Evolutionary conservation across 2,113 vertebrate species (phyloP), one percentile per base, ranked within the genome.

Genomic region (Mungos mungo): DNA sequence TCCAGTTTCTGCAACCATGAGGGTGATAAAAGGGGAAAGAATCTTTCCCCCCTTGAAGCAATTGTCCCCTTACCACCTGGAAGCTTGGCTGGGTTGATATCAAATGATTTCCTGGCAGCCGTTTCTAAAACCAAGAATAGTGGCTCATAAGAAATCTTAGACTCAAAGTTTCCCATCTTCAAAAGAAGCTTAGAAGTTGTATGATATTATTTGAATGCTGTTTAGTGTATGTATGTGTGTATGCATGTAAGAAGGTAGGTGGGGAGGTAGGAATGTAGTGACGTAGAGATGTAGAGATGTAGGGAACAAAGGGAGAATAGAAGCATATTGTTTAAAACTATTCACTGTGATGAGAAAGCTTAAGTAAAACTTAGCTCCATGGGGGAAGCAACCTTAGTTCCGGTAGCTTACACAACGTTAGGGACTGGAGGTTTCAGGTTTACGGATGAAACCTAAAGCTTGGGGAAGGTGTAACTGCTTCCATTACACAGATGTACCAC

Each of bases 271-370:
- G 52, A 16, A 54, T 15, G 52, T 18, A 54, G 52, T 1, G 52
- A 15, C 21, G 57, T 57, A 57, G 19, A 19, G 54, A 60, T 60
- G 21, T 60, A 60, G 21, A 21, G 57, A 60, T 60, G 21, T 88
- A 65, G 57, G 25, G 13, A 81, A 52, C 77, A 79, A 87, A 81
- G 38, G 52, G 4, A 84, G n/a, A 95, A 57, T 29, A 63, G 33
- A 94, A 71, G 68, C 9, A 5, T 65, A 94, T 96, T 33, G 47
- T 50, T 87, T 88, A 14, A 38, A 72, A 38, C 15, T 66, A 31
- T 93, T 97, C 87, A 89, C 45, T 83, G 14, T 92, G 76, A 88
- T 90, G 52, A 80, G 69, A 81, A 93, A 93, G 71, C 15, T 5
- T 16, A 83, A 92, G 66, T 45, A 72, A 80, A 84, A 96, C 31